phyloP scores from a whole-genome alignment of 2,797 vertebrate genomes.

The Halcyon badia region DNA sequence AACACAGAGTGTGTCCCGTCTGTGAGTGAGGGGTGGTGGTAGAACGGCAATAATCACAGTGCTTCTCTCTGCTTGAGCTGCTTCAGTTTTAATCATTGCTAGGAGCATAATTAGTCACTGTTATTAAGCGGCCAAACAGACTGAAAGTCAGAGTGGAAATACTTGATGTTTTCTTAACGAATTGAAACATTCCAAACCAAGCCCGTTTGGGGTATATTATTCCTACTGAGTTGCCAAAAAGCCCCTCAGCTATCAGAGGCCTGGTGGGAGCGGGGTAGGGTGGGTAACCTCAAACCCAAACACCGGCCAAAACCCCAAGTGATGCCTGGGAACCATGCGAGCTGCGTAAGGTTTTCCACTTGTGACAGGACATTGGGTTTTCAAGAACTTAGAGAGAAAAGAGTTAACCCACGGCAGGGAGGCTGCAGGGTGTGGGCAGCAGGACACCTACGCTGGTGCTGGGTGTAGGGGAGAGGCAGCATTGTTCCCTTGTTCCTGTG shows the following conservation, averaged over 20 bases:
- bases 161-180: neutral
- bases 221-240: neutral
- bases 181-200: neutral
- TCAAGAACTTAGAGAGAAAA: no score
- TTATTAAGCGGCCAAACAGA: neutral
- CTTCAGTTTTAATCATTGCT: neutral
- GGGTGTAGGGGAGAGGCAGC: neutral
- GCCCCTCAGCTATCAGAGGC: neutral
- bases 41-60: neutral
- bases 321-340: neutral
- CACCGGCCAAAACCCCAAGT: fast-evolving
- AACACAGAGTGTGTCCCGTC: neutral
- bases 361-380: neutral
- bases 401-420: neutral
- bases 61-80: neutral
- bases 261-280: neutral
- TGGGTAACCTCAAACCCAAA: neutral
- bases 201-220: neutral
- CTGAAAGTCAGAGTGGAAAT: neutral
- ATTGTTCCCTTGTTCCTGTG: neutral
- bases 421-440: neutral
- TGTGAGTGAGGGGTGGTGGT: neutral
- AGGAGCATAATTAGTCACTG: neutral
- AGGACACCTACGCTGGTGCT: neutral
- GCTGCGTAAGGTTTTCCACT: fast-evolving